These are phyloP conservation scores for cat (Felis catus) DNA, from an alignment of 2,113 vertebrate species.

Conservation along the genomic window DNA sequence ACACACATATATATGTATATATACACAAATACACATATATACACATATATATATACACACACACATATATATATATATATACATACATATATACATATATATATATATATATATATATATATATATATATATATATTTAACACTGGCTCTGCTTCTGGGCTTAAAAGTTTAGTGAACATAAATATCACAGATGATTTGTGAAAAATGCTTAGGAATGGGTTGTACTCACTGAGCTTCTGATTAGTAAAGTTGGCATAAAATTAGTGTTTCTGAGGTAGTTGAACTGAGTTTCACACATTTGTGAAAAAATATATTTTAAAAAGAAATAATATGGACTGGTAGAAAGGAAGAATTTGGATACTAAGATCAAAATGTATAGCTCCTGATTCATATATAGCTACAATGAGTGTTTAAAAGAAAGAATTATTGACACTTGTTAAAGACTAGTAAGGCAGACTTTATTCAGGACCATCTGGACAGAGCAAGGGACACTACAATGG, in stretches of 20 bases:
- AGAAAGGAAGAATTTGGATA: background rate
- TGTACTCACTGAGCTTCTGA: background rate
- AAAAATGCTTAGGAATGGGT: background rate
- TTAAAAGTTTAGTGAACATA: background rate
- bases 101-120: no score
- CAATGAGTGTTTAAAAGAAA: background rate
- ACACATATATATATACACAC: no score
- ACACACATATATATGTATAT: no score
- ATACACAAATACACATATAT: no score
- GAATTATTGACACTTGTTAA: background rate
- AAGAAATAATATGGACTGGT: background rate
- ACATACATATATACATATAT: accelerated
- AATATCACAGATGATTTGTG: background rate
- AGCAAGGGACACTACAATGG: background rate
- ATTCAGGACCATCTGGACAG: background rate
- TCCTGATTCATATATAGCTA: background rate
- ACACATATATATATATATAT: no score
- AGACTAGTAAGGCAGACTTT: background rate
- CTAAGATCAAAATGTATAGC: background rate
- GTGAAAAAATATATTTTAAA: background rate
- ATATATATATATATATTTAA: background rate
- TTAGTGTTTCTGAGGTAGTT: background rate
- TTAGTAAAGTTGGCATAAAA: background rate
- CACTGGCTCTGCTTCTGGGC: background rate
- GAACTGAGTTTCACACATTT: background rate